A percentile compares a stretch with the other conserved stretches of the same genome.
Conservation (phyloP, 2,113 vertebrate genomes). For the Hystrix brachyura region DNA sequence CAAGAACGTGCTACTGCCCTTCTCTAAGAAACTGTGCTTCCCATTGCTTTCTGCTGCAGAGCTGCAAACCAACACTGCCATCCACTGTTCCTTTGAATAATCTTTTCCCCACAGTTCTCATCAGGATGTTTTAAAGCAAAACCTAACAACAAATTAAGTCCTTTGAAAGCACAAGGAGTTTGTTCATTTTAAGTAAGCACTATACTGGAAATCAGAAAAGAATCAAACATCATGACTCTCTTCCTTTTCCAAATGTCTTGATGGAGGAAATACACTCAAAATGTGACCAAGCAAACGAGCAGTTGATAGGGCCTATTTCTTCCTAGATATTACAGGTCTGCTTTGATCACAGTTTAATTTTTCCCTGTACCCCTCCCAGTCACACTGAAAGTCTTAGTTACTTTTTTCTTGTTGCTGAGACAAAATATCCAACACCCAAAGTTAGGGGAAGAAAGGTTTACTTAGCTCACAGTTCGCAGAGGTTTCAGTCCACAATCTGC, state of each 20-base stretch:
- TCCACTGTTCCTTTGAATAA: constrained; percentile 84
- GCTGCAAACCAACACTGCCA: constrained; percentile 85
- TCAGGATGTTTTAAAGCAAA: constrained; percentile 65
- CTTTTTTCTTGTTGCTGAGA: no score
- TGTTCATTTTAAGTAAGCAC: constrained; percentile 45
- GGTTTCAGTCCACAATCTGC: no score
- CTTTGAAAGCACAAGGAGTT: constrained; percentile 40
- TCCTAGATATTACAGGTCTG: constrained; percentile 3
- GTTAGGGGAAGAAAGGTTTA: no score
- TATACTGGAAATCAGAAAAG: constrained; percentile 24
- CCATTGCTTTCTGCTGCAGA: constrained; percentile 66
- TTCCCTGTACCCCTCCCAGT: not conserved
- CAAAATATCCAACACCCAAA: no score
- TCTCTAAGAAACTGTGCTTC: constrained; percentile 58
- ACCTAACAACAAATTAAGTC: constrained; percentile 66
- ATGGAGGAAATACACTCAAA: constrained; percentile 44
- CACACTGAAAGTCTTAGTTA: not conserved
- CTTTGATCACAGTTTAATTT: constrained; percentile 23
- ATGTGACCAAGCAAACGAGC: constrained; percentile 37
- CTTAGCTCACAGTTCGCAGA: no score
- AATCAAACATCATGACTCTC: constrained; percentile 44
- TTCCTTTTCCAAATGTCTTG: constrained; percentile 42
- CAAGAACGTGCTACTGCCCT: not conserved
- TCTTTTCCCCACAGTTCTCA: constrained; percentile 68
- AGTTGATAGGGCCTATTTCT: not conserved